Evolutionary conservation across 1,140 invertebrate species (phyloP).

Genomic region (Megalopta genalis): DNA sequence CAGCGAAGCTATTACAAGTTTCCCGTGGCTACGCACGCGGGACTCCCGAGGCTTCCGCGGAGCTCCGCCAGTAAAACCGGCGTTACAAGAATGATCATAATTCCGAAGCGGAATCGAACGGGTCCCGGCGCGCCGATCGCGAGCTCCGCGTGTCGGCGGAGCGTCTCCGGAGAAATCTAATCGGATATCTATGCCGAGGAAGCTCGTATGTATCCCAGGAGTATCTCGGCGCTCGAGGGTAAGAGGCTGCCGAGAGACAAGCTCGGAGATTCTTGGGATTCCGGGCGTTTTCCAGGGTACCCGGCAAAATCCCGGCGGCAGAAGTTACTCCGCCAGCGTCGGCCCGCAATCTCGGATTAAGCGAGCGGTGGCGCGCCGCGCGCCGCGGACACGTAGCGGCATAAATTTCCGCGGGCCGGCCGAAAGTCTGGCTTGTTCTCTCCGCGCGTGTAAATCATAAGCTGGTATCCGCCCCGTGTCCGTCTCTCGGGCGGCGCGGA

Average conservation of each 20-base stretch:
- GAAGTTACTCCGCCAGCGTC: background rate
- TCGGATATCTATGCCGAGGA: constrained; percentile 60
- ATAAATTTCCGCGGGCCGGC: constrained; percentile 38
- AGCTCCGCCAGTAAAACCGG: too few relatives aligned
- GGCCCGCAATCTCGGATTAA: constrained; percentile 59
- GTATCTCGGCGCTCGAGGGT: background rate
- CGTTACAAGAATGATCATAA: constrained; percentile 15
- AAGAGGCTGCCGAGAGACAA: background rate
- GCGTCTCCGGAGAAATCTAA: constrained; percentile 62
- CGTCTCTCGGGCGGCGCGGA: background rate
- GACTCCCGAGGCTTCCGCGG: too few relatives aligned
- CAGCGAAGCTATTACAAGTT: too few relatives aligned
- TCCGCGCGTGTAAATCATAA: constrained; percentile 26
- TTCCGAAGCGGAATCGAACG: constrained; percentile 48
- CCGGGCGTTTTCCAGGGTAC: background rate
- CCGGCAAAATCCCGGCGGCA: constrained; percentile 20
- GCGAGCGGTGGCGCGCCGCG: background rate
- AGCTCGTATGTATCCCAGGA: constrained; percentile 41
- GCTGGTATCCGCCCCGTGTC: background rate
- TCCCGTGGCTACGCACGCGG: too few relatives aligned
- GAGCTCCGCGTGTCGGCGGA: background rate
- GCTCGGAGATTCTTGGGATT: constrained; percentile 20
- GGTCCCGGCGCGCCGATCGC: constrained; percentile 47
- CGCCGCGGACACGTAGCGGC: constrained; percentile 5
- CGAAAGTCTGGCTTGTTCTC: background rate